Evolutionary conservation across 2,888 invertebrate genomes (phyloP).

Genomic region (Tinea semifulvella): DNA sequence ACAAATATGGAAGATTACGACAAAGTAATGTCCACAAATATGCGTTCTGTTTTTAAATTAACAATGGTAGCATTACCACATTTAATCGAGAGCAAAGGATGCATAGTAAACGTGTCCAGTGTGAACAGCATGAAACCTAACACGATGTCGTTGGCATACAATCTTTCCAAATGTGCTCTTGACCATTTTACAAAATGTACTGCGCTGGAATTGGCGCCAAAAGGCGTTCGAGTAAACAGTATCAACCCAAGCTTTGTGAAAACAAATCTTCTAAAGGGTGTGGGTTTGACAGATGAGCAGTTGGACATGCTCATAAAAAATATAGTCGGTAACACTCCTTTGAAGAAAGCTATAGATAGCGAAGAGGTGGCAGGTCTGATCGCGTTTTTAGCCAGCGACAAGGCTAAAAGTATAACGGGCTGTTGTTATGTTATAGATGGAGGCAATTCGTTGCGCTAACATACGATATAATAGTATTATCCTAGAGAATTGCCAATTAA

Average conservation of each 20-base stretch:
- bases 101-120: slow-evolving; percentile 91
- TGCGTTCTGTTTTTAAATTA: slow-evolving; percentile 80
- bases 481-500: too few relatives aligned
- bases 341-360: slow-evolving; percentile 82
- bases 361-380: slow-evolving; percentile 90
- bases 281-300: slow-evolving; percentile 69
- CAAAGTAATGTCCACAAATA: slow-evolving; percentile 84
- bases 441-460: slow-evolving; percentile 27
- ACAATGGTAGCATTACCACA: slow-evolving; percentile 87
- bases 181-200: slow-evolving; percentile 94
- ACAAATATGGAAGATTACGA: slow-evolving; percentile 86
- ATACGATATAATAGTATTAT: too few relatives aligned
- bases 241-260: slow-evolving; percentile 95
- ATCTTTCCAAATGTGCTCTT: slow-evolving; percentile 89
- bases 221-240: slow-evolving; percentile 85
- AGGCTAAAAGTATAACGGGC: slow-evolving; percentile 90
- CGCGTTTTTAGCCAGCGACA: slow-evolving; percentile 86
- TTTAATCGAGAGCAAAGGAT: slow-evolving; percentile 80
- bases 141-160: slow-evolving; percentile 84
- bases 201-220: slow-evolving; percentile 83
- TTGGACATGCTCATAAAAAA: slow-evolving; percentile 76
- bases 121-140: slow-evolving; percentile 74
- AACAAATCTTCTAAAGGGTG: slow-evolving; percentile 83
- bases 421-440: slow-evolving; percentile 53
- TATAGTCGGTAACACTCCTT: slow-evolving; percentile 78